Percentiles rank a stretch among this genome's conserved stretches.
These are phyloP conservation scores for Neotoma lepida DNA, from an alignment of 2,113 vertebrate genomes.

Conservation along the genomic window DNA sequence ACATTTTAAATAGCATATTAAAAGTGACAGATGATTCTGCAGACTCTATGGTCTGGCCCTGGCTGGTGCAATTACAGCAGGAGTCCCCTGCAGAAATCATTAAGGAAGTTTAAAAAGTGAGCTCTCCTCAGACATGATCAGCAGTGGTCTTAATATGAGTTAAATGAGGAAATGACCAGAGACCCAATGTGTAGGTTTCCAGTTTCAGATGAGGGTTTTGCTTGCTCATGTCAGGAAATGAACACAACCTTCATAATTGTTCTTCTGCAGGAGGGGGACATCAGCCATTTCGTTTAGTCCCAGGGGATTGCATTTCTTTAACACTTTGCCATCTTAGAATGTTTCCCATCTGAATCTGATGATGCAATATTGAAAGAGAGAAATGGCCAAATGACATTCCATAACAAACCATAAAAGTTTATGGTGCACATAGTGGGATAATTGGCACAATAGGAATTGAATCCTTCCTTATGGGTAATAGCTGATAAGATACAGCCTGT, in stretches of 20 bases:
- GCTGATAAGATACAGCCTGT: constrained; percentile 86
- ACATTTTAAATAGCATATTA: constrained; percentile 80
- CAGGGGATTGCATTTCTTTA: constrained; percentile 88
- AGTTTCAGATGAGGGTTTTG: constrained; percentile 86
- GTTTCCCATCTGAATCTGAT: constrained; percentile 88
- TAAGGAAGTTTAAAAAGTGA: constrained; percentile 75
- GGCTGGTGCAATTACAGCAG: constrained; percentile 78
- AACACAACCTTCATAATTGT: constrained; percentile 89
- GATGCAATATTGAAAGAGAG: constrained; percentile 85
- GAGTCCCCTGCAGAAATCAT: constrained; percentile 83
- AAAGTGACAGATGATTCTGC: constrained; percentile 80
- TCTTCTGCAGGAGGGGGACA: constrained; percentile 88
- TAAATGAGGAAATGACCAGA: constrained; percentile 88
- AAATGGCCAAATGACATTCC: constrained; percentile 85
- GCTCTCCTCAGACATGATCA: constrained; percentile 82
- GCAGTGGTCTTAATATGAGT: constrained; percentile 80
- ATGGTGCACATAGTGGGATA: constrained; percentile 87
- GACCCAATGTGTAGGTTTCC: constrained; percentile 83
- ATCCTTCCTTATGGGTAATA: constrained; percentile 86
- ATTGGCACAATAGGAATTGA: constrained; percentile 87
- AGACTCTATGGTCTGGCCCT: constrained; percentile 73
- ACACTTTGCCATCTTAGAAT: constrained; percentile 89
- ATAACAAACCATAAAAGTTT: constrained; percentile 89
- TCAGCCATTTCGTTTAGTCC: constrained; percentile 88
- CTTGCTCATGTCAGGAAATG: constrained; percentile 89